Conservation (phyloP, 2,888 invertebrate genomes). For the Nomada fucata region DNA sequence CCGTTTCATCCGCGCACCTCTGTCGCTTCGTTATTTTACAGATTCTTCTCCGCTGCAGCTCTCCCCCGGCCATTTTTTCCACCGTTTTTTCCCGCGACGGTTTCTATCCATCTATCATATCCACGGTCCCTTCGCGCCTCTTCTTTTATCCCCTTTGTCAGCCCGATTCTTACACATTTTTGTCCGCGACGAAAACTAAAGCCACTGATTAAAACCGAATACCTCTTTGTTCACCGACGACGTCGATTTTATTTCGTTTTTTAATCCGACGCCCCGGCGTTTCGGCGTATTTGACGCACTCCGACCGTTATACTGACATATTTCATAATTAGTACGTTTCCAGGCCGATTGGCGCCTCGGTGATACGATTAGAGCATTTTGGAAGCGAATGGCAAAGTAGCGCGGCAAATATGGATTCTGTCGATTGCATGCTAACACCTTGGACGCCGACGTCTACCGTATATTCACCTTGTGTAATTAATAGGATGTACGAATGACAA, state of each 20-base stretch:
- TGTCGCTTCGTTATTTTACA: neutral
- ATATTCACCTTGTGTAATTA: neutral
- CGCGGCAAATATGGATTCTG: neutral
- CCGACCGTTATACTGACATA: neutral
- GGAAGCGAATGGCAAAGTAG: too few relatives aligned
- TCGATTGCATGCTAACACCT: neutral
- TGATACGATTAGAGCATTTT: neutral
- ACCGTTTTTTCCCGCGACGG: neutral
- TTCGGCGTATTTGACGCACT: neutral
- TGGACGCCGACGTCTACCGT: neutral
- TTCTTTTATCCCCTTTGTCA: constrained; percentile 5
- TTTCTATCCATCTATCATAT: neutral
- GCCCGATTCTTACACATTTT: constrained; percentile 9
- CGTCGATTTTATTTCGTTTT: constrained; percentile 4
- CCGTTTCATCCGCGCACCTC: constrained; percentile 11
- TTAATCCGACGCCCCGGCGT: neutral
- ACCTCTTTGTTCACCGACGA: neutral
- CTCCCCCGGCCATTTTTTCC: constrained; percentile 1
- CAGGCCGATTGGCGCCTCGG: constrained; percentile 4
- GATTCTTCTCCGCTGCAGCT: constrained; percentile 8
- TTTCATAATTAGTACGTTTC: constrained; percentile 5
- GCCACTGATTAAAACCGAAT: constrained; percentile 25
- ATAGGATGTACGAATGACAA: neutral
- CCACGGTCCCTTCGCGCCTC: neutral
- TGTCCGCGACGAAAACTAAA: constrained; percentile 29